Percentiles rank a stretch among this genome's conserved stretches.
Evolutionary conservation across 2,113 vertebrate species (phyloP).

Genomic region (Dicerorhinus sumatrensis): DNA sequence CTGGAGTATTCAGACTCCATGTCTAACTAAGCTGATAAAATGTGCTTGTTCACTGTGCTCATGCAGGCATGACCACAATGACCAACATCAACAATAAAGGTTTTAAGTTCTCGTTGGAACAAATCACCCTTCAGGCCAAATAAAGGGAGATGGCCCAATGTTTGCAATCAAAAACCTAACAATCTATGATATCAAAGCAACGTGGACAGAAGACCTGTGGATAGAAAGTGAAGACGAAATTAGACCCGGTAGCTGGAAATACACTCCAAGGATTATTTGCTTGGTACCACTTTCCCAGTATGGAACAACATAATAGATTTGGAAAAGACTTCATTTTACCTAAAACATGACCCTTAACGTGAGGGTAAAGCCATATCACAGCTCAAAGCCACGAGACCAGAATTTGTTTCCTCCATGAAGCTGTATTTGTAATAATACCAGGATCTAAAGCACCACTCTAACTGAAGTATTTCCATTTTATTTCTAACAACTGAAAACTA

Average conservation of each 20-base stretch:
- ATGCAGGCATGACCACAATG: not conserved
- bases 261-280: not conserved
- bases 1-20: not conserved
- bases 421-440: not conserved
- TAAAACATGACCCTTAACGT: not conserved
- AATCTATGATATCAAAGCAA: not conserved
- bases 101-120: constrained; percentile 3
- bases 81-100: not conserved
- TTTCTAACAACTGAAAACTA: not conserved
- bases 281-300: not conserved
- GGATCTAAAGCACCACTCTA: not conserved
- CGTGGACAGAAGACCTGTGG: not conserved
- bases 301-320: not conserved
- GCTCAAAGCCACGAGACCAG: not conserved
- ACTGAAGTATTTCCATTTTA: not conserved
- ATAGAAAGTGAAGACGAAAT: not conserved
- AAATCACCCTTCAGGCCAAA: not conserved
- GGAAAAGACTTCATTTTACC: not conserved
- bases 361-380: not conserved
- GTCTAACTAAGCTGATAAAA: not conserved
- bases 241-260: not conserved
- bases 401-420: not conserved
- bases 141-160: not conserved
- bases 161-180: not conserved
- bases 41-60: not conserved